Evolutionary conservation across 1,140 invertebrate genomes (phyloP).

Genomic region (Panagrolaimus sp.): DNA sequence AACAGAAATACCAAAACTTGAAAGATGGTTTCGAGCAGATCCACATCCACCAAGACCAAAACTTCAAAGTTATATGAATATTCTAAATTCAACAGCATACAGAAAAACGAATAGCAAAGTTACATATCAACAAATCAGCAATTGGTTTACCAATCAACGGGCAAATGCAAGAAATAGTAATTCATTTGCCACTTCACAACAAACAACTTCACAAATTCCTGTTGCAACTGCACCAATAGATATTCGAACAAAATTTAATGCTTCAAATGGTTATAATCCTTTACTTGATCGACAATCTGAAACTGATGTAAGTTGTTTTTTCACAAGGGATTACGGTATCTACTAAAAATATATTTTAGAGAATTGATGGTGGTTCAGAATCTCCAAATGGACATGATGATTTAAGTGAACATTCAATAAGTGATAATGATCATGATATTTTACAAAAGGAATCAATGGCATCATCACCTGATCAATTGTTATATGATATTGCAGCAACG

Average conservation of each 20-base stretch:
- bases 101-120: slow-evolving; percentile 48
- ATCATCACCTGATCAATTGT: not conserved
- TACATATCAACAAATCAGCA: slow-evolving; percentile 53
- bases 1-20: slow-evolving; percentile 52
- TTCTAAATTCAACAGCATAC: slow-evolving; percentile 41
- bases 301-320: slow-evolving; percentile 5
- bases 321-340: no score
- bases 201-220: slow-evolving; percentile 22
- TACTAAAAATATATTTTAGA: slow-evolving; percentile 22
- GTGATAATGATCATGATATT: slow-evolving; percentile 36
- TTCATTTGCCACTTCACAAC: not conserved
- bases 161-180: slow-evolving; percentile 13
- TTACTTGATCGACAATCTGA: slow-evolving; percentile 9
- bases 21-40: slow-evolving; percentile 54
- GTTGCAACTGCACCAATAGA: slow-evolving; percentile 34
- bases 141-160: slow-evolving; percentile 54
- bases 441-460: slow-evolving; percentile 11
- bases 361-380: slow-evolving; percentile 55
- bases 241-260: slow-evolving; percentile 38
- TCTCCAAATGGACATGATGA: slow-evolving; percentile 53
- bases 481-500: not conserved
- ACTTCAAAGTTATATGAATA: slow-evolving; percentile 47
- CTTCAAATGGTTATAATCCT: slow-evolving; percentile 32
- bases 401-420: slow-evolving; percentile 45
- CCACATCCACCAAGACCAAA: slow-evolving; percentile 48